phyloP scores from a whole-genome alignment of 2,113 vertebrate genomes.

The Dasyurus viverrinus region DNA sequence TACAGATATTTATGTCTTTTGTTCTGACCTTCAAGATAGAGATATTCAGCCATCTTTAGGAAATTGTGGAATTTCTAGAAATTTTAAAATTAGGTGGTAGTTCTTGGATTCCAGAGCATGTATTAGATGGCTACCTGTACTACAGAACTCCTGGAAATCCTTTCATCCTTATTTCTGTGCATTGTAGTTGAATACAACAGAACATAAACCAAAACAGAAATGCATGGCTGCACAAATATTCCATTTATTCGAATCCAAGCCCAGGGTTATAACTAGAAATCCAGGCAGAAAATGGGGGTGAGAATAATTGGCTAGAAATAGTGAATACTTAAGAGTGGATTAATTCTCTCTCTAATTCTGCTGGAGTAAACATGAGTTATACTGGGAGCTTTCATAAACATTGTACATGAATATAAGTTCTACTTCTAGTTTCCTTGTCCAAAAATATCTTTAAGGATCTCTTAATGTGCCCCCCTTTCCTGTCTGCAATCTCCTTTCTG shows the following conservation, averaged over 20 bases:
- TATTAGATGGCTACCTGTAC: background rate
- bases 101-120: background rate
- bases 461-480: background rate
- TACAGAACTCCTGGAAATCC: background rate
- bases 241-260: background rate
- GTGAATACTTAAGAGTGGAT: background rate
- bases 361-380: background rate
- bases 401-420: background rate
- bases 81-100: background rate
- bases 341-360: background rate
- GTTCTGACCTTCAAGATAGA: constrained; percentile 30
- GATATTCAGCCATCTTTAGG: background rate
- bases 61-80: background rate
- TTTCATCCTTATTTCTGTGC: background rate
- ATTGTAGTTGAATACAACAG: background rate
- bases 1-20: background rate
- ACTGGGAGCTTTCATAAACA: background rate
- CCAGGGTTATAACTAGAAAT: background rate
- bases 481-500: background rate
- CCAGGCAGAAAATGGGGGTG: background rate
- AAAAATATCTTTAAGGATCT: background rate
- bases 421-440: background rate
- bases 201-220: background rate
- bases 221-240: background rate
- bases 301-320: background rate